Evolutionary conservation across 2,113 vertebrate genomes (phyloP), one percentile per base, ranked within the genome.

Genomic region (Apteryx mantelli): DNA sequence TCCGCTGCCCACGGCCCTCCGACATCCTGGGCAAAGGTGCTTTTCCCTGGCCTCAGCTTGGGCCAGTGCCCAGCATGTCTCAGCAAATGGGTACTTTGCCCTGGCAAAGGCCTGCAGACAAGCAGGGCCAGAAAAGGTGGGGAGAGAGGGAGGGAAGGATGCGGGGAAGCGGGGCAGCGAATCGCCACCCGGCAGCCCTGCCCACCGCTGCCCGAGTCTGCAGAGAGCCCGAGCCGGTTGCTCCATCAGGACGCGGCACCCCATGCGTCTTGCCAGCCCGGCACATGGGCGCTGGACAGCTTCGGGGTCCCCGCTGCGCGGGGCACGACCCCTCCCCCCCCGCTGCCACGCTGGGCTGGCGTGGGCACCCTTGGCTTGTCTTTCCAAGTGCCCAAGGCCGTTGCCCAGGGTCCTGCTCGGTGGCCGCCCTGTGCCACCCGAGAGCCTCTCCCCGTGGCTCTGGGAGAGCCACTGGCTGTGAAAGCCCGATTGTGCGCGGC

Each of bases 41-140:
- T 92, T 94, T 76, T 79, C 68, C 28, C 17, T 1, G 58, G 53
- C 42, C 89, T 82, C 65, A 0, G 2, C 42, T 61, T 95, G 94
- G 87, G 89, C 68, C 4, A 1, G 75, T 89, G 91, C 91, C 91
- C 18, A 1, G 48, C 15, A 53, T 2, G 1, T 58, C 58, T 71
- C 69, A 38, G 74, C n/a, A 65, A 58, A 81, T 1, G 17, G 44
- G 91, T 96, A 97, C 93, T 96, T 97, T 96, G 87, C 91, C 78
- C 96, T 74, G 66, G 63, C 55, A 83, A 68, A 89, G 61, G 55
- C 25, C 26, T 82, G 82, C 5, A 7, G 77, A 21, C 32, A 69
- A 66, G 52, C 65, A 82, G 88, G 36, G 64, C 19, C 58, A 3
- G 4, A 25, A 46, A 34, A 68, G 66, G 63, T 76, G 53, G 15